Conservation (phyloP, 2,797 vertebrate genomes). For the Alfaro cultratus region DNA sequence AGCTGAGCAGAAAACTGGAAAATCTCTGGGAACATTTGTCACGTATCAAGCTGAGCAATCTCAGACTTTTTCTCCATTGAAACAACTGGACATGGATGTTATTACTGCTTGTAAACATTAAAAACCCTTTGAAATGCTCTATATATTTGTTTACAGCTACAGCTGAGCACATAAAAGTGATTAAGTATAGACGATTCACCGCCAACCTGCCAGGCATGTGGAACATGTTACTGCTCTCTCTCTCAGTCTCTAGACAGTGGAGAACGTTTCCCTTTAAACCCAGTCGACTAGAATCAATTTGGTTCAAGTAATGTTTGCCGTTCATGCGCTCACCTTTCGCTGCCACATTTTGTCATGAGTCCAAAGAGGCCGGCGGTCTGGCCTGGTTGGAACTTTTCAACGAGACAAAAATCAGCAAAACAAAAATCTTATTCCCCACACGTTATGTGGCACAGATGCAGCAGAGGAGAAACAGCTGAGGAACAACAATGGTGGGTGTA, state of each 20-base stretch:
- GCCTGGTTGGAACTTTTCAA: slow-evolving; percentile 24
- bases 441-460: slow-evolving; percentile 17
- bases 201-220: background rate
- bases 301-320: slow-evolving; percentile 70
- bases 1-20: background rate
- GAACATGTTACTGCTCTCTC: background rate
- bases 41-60: background rate
- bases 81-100: background rate
- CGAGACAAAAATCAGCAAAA: slow-evolving; percentile 35
- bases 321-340: slow-evolving; percentile 46
- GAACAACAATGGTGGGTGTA: slow-evolving; percentile 60
- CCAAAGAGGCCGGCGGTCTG: slow-evolving; percentile 44
- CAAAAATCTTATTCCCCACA: slow-evolving; percentile 1
- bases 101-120: background rate
- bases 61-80: background rate
- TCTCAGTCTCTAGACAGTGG: slow-evolving; percentile 31
- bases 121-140: background rate
- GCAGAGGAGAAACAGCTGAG: slow-evolving; percentile 36
- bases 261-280: slow-evolving; percentile 70
- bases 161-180: background rate
- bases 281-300: slow-evolving; percentile 72
- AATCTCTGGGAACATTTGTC: background rate
- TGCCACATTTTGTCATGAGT: slow-evolving; percentile 51
- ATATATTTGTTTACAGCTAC: slow-evolving; percentile 1
- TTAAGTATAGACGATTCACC: background rate